A percentile compares a stretch with the other conserved stretches of the same genome.
Conservation (phyloP, 2,797 vertebrate species). For the Sebastes wilsoni region DNA sequence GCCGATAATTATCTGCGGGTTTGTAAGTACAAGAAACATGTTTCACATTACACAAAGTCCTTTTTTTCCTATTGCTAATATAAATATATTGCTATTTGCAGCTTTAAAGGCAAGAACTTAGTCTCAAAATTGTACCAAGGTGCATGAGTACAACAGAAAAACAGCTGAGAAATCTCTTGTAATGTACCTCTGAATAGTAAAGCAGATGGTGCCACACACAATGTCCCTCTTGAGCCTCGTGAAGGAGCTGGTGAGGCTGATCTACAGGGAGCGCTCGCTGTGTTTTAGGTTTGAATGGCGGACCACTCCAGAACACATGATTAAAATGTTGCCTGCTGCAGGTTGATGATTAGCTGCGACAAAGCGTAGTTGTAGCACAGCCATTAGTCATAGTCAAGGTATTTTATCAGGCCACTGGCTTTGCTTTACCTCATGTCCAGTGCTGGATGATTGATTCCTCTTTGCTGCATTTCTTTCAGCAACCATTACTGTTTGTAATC, state of each 20-base stretch:
- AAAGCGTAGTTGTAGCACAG: background rate
- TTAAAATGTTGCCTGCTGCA: constrained; percentile 8
- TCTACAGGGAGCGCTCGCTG: background rate
- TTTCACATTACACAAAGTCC: background rate
- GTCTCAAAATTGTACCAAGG: background rate
- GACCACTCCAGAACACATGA: background rate
- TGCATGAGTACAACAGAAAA: background rate
- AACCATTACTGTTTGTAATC: background rate
- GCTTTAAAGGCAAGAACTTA: background rate
- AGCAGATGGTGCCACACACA: constrained; percentile 34
- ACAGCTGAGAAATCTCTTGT: background rate
- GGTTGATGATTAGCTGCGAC: constrained; percentile 4
- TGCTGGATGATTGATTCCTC: background rate
- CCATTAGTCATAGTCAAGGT: constrained; percentile 3
- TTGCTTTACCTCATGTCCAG: background rate
- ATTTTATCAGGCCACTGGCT: background rate
- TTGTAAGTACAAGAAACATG: background rate
- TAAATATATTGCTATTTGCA: background rate
- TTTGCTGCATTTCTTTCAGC: background rate
- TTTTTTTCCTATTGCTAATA: background rate
- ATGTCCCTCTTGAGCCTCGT: background rate
- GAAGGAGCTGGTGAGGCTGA: background rate
- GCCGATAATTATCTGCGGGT: background rate
- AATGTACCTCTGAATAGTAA: background rate
- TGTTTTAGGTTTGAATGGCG: constrained; percentile 15